phyloP scores from a whole-genome alignment of 2,888 invertebrate species.

The Steinernema hermaphroditum region DNA sequence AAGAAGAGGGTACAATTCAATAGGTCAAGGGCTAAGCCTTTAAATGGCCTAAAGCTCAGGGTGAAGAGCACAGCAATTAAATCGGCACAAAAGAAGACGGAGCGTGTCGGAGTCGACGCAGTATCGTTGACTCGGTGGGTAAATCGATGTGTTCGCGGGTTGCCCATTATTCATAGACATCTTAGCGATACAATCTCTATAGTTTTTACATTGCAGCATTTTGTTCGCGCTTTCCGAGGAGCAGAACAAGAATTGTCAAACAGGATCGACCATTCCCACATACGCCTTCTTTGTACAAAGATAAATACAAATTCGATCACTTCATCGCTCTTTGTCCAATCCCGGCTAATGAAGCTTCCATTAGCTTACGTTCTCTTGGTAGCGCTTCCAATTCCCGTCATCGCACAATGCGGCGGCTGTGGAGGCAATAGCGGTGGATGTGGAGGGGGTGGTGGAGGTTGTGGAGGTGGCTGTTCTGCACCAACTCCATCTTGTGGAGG shows the following conservation, averaged over 20 bases:
- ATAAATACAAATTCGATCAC: slow-evolving; percentile 16
- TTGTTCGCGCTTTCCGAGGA: not conserved
- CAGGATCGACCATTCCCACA: not conserved
- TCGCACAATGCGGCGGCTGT: slow-evolving; percentile 6
- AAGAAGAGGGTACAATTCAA: not conserved
- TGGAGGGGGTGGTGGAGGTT: not conserved
- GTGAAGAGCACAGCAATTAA: not conserved
- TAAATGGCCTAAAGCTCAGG: slow-evolving; percentile 11
- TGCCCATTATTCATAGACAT: slow-evolving; percentile 29
- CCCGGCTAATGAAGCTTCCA: slow-evolving; percentile 8
- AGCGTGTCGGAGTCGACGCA: not conserved
- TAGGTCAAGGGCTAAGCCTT: slow-evolving; percentile 17
- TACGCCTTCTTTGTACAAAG: slow-evolving; percentile 15
- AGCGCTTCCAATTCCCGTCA: not conserved
- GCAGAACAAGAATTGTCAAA: slow-evolving; percentile 17
- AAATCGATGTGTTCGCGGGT: not conserved
- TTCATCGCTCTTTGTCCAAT: not conserved
- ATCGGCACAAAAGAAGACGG: not conserved
- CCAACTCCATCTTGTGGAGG: not conserved
- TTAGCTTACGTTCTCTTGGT: not conserved
- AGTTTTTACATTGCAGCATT: slow-evolving; percentile 24
- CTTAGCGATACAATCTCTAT: not conserved
- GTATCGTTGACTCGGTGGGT: not conserved
- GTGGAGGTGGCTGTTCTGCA: not conserved
- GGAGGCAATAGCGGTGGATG: slow-evolving; percentile 9